Evolutionary conservation across 2,888 invertebrate species (phyloP).

Genomic region (Marasmarcha lunaedactyla): DNA sequence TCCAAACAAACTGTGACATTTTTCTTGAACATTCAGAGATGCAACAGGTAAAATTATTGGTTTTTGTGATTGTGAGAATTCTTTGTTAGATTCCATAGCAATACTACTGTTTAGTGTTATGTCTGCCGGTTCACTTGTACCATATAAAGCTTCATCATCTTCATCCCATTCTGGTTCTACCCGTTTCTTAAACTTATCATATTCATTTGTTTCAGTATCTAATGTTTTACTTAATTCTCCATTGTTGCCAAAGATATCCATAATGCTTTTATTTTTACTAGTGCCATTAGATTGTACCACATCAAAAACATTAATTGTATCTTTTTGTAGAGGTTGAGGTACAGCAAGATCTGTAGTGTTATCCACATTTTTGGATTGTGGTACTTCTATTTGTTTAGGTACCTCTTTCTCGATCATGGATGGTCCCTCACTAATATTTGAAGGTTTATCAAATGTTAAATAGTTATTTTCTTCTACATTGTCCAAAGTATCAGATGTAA

Average conservation of each 20-base stretch:
- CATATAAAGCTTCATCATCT: constrained; percentile 60
- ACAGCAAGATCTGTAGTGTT: constrained; percentile 9
- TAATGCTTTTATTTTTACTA: constrained; percentile 47
- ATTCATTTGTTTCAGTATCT: constrained; percentile 28
- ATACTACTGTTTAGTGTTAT: background rate
- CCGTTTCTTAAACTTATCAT: constrained; percentile 28
- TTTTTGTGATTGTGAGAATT: background rate
- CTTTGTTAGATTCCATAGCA: background rate
- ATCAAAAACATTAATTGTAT: constrained; percentile 30
- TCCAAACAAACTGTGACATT: constrained; percentile 34
- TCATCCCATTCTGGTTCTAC: constrained; percentile 54
- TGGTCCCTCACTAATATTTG: no score
- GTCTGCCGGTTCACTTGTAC: background rate
- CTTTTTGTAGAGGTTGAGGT: no score
- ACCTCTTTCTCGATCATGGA: no score
- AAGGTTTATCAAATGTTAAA: no score
- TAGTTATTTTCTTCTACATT: no score
- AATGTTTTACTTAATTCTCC: constrained; percentile 22
- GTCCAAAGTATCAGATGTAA: no score
- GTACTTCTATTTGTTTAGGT: no score
- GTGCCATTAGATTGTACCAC: constrained; percentile 37
- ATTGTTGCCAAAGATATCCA: constrained; percentile 48
- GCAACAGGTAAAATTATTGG: background rate
- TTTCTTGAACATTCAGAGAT: constrained; percentile 25
- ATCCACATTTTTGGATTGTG: constrained; percentile 17